These are phyloP conservation scores for Pelusios castaneus DNA, from an alignment of 2,113 vertebrate species.

Conservation along the genomic window DNA sequence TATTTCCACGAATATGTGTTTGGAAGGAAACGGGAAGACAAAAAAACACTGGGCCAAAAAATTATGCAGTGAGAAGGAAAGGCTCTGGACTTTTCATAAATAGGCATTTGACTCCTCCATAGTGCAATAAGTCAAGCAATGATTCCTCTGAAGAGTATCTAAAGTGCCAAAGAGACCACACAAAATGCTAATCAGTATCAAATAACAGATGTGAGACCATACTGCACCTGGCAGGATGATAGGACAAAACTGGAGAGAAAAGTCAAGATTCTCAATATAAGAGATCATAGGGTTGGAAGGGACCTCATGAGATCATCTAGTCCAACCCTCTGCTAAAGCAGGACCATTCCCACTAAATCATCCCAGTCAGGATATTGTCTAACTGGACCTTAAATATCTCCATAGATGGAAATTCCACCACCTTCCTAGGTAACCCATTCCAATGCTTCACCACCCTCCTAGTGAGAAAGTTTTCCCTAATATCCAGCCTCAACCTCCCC, in stretches of 20 bases:
- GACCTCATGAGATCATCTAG: no score
- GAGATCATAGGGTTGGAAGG: no score
- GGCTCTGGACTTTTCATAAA: background rate
- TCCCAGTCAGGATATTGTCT: no score
- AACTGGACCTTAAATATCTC: no score
- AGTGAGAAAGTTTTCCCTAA: no score
- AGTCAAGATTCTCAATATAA: background rate
- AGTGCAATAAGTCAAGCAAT: background rate
- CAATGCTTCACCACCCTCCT: no score
- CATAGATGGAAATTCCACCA: no score
- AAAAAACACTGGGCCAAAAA: fast-evolving
- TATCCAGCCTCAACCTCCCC: no score
- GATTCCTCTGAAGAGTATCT: background rate
- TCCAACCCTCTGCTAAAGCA: no score
- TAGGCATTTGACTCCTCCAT: background rate
- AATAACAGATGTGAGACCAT: background rate
- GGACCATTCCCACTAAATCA: no score
- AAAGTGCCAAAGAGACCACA: background rate
- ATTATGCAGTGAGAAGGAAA: background rate
- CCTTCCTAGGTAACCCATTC: no score
- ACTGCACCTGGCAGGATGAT: background rate
- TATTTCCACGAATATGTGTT: background rate
- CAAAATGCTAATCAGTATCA: background rate
- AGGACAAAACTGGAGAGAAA: background rate
- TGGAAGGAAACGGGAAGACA: background rate